A percentile compares a stretch with the other conserved stretches of the same genome.
Conservation (phyloP, 2,888 invertebrate genomes). For the Philonicus albiceps region DNA sequence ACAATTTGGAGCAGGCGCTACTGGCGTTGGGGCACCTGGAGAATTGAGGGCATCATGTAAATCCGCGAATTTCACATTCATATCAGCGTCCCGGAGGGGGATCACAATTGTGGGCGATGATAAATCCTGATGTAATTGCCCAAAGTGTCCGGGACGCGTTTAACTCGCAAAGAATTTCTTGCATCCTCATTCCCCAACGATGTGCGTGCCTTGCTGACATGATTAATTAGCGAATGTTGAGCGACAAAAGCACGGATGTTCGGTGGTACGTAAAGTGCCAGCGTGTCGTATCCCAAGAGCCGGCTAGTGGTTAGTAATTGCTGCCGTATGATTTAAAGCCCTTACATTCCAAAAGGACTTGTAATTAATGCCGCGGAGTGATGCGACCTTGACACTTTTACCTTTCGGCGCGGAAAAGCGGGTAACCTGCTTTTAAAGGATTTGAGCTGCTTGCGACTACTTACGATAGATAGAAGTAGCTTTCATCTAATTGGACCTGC, state of each 20-base stretch:
- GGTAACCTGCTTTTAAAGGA: background rate
- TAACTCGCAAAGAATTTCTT: background rate
- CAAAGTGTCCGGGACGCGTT: background rate
- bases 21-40: background rate
- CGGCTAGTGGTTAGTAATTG: background rate
- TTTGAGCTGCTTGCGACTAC: background rate
- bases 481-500: background rate
- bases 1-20: background rate
- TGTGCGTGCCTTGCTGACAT: background rate
- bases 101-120: background rate
- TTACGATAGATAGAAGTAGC: background rate
- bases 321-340: background rate
- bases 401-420: background rate
- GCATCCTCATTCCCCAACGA: background rate
- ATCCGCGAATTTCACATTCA: constrained; percentile 2
- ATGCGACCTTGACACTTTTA: background rate
- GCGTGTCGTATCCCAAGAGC: background rate
- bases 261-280: background rate
- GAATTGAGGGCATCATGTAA: background rate
- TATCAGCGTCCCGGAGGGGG: background rate
- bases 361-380: background rate
- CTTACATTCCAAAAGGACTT: background rate
- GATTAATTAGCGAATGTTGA: background rate
- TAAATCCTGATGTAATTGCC: background rate
- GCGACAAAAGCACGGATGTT: background rate